phyloP scores from a whole-genome alignment of 2,888 invertebrate species.

The Tipula vernalis region DNA sequence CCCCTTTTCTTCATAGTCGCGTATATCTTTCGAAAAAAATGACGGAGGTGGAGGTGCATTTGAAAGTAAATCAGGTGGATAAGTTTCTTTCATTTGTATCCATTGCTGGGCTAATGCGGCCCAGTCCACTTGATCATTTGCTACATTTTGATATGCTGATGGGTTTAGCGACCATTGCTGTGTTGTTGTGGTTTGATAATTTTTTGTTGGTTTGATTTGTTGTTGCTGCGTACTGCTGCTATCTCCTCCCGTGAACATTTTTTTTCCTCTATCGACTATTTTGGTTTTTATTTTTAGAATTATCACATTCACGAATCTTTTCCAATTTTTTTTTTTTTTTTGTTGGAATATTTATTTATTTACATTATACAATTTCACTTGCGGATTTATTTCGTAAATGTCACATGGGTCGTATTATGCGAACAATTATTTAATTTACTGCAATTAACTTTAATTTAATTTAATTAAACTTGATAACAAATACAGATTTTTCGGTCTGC shows the following conservation, averaged over 20 bases:
- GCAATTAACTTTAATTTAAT: background rate
- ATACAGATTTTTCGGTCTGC: background rate
- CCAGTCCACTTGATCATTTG: constrained; percentile 88
- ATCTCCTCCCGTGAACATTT: constrained; percentile 30
- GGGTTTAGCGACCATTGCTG: constrained; percentile 14
- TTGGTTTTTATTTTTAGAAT: background rate
- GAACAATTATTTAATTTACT: background rate
- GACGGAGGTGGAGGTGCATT: constrained; percentile 45
- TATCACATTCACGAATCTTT: background rate
- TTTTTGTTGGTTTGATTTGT: constrained; percentile 7
- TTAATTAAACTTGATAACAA: background rate
- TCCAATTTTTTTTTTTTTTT: background rate
- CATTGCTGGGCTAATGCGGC: constrained; percentile 93
- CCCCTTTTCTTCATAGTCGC: constrained; percentile 52
- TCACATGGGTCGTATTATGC: background rate
- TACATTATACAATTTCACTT: background rate
- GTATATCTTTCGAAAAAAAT: constrained; percentile 20
- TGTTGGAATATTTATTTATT: background rate
- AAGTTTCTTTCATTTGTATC: constrained; percentile 87
- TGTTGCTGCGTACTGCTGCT: constrained; percentile 22
- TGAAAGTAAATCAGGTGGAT: constrained; percentile 28
- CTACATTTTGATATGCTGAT: constrained; percentile 64
- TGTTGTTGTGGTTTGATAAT: background rate
- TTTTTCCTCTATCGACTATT: constrained; percentile 10
- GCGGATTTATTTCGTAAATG: background rate